phyloP scores from a whole-genome alignment of 2,888 invertebrate genomes.

The Drosophila demipolita region DNA sequence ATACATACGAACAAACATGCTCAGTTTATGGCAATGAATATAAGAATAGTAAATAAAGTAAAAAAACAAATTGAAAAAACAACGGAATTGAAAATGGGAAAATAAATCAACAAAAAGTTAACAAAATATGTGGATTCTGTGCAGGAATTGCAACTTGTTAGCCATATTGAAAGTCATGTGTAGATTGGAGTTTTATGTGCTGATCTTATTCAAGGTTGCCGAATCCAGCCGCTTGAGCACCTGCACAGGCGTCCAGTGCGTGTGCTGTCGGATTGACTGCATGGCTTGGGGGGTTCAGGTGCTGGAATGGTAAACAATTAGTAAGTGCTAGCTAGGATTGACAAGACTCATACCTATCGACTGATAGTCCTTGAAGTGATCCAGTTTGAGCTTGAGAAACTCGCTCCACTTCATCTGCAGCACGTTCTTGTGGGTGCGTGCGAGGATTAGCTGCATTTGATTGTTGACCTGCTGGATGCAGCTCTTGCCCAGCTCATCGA shows the following conservation, averaged over 20 bases:
- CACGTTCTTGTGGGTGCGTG: constrained; percentile 58
- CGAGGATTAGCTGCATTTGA: constrained; percentile 52
- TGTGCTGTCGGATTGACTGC: constrained; percentile 58
- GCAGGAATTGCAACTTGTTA: not conserved
- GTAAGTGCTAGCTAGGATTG: not conserved
- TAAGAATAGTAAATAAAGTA: not conserved
- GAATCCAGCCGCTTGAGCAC: constrained; percentile 78
- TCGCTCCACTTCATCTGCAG: constrained; percentile 74
- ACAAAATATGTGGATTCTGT: not conserved
- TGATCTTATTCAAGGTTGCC: constrained; percentile 80
- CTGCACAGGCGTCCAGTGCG: constrained; percentile 29
- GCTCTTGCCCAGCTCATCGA: constrained; percentile 62
- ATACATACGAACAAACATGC: not conserved
- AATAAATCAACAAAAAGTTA: constrained; percentile 70
- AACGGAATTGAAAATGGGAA: constrained; percentile 67
- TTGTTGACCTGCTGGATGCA: constrained; percentile 45
- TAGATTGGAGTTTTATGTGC: constrained; percentile 81
- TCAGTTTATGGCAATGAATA: not conserved
- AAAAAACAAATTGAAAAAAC: not conserved
- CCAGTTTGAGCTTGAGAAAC: constrained; percentile 54
- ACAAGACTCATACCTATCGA: constrained; percentile 2
- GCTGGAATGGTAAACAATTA: constrained; percentile 19
- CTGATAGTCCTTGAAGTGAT: constrained; percentile 33
- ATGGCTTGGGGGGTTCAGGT: constrained; percentile 63
- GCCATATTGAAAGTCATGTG: constrained; percentile 60